Percentiles rank a stretch among this genome's conserved stretches.
Evolutionary conservation across 2,797 vertebrate genomes (phyloP).

Genomic region (Tapirus indicus): DNA sequence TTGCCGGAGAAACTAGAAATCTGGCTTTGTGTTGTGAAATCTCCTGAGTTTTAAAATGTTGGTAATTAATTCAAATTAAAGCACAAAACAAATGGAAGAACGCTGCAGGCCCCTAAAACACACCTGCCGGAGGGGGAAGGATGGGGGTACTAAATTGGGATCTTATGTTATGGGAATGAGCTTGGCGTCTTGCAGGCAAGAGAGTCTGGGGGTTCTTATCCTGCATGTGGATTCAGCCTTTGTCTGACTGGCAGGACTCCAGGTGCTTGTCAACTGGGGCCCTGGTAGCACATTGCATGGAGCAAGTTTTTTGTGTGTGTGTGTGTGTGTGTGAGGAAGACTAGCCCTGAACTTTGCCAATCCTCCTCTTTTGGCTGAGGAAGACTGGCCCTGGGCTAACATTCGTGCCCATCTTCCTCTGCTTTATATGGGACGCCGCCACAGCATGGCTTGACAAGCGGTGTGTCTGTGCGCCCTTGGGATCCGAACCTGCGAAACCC

Average conservation of each 20-base stretch:
- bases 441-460: too few relatives aligned
- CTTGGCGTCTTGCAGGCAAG: neutral
- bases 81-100: neutral
- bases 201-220: neutral
- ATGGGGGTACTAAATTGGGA: neutral
- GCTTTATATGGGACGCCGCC: too few relatives aligned
- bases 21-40: neutral
- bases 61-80: neutral
- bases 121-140: neutral
- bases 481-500: too few relatives aligned
- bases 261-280: neutral
- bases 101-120: neutral
- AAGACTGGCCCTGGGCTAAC: too few relatives aligned
- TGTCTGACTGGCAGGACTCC: neutral
- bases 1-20: neutral
- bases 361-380: too few relatives aligned
- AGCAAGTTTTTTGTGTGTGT: neutral
- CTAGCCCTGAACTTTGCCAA: too few relatives aligned
- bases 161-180: neutral
- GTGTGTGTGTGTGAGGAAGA: too few relatives aligned
- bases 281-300: neutral
- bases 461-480: too few relatives aligned
- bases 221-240: neutral
- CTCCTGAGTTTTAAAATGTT: neutral
- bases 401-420: too few relatives aligned